These are phyloP conservation scores for Prunella fulvescens DNA, from an alignment of 2,113 vertebrate genomes.

Conservation along the genomic window DNA sequence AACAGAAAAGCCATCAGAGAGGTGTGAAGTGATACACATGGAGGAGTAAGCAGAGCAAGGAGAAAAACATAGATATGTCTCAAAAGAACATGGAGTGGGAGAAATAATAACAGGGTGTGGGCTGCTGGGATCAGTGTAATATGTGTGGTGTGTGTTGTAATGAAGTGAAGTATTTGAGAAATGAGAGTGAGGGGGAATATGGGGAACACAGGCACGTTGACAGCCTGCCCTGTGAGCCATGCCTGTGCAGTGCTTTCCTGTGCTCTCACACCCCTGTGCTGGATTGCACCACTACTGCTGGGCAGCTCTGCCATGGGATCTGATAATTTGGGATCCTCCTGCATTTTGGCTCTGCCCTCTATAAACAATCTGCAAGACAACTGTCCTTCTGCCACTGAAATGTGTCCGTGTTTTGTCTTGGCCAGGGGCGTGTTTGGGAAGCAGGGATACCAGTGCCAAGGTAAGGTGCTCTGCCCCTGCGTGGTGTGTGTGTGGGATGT, in stretches of 20 bases:
- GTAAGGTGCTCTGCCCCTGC: constrained; percentile 65
- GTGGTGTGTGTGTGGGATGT: fast-evolving
- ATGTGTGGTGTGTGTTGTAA: neutral
- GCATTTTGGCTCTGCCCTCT: neutral
- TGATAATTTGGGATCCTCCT: neutral
- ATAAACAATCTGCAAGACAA: neutral
- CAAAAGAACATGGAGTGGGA: neutral
- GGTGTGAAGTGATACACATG: neutral
- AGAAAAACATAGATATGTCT: neutral
- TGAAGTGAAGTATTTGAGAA: neutral
- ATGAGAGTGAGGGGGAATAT: neutral
- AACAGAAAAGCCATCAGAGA: neutral
- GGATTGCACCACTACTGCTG: neutral
- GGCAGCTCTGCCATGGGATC: neutral
- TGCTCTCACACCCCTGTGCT: neutral
- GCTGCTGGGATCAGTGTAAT: neutral
- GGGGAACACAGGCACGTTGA: neutral
- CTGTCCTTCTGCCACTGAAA: neutral
- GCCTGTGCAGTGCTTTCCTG: neutral
- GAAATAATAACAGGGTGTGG: constrained; percentile 27
- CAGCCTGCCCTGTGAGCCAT: neutral
- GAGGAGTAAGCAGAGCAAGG: neutral
- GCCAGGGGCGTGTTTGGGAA: constrained; percentile 96
- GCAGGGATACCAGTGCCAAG: constrained; percentile 98
- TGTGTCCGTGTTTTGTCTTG: constrained; percentile 30